Conservation (phyloP, 2,888 invertebrate genomes). For the Caradrina clavipalpis region DNA sequence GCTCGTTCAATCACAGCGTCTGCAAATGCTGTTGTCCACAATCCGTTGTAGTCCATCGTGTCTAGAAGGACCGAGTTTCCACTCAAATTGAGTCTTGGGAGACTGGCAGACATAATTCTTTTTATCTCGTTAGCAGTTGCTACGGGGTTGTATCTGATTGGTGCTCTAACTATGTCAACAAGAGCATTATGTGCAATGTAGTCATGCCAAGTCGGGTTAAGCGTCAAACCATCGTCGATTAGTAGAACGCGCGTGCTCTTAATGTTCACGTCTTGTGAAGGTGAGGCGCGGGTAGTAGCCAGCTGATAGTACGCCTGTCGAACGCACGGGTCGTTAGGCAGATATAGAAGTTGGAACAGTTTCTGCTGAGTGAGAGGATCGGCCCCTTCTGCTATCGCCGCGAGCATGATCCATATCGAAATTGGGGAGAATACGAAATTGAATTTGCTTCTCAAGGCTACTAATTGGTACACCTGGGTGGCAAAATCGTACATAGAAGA, state of each 20-base stretch:
- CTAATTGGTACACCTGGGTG: slow-evolving; percentile 6
- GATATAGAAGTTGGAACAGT: slow-evolving; percentile 54
- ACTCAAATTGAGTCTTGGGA: slow-evolving; percentile 42
- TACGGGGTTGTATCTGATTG: slow-evolving; percentile 47
- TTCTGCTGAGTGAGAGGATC: slow-evolving; percentile 48
- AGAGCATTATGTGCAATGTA: slow-evolving; percentile 43
- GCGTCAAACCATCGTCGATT: slow-evolving; percentile 52
- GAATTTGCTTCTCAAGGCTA: slow-evolving; percentile 15
- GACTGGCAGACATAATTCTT: slow-evolving; percentile 38
- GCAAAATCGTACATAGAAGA: slow-evolving; percentile 31
- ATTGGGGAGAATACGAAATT: slow-evolving; percentile 48
- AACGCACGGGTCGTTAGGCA: slow-evolving; percentile 60
- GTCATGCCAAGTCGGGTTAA: slow-evolving; percentile 60
- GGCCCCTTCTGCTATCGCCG: slow-evolving; percentile 59
- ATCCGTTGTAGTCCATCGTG: slow-evolving; percentile 58
- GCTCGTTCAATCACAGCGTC: slow-evolving; percentile 51
- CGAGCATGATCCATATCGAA: slow-evolving; percentile 53
- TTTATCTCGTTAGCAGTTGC: slow-evolving; percentile 39
- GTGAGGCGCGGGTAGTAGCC: slow-evolving; percentile 30
- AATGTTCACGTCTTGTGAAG: slow-evolving; percentile 49
- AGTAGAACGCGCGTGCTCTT: slow-evolving; percentile 55
- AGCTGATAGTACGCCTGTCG: slow-evolving; percentile 60
- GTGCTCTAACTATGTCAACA: slow-evolving; percentile 44
- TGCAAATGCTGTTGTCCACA: slow-evolving; percentile 62
- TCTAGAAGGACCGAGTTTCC: slow-evolving; percentile 66